Percentiles rank a stretch among this genome's conserved stretches.
Conservation (phyloP, 1,140 invertebrate genomes). For the Drosophila truncata region DNA sequence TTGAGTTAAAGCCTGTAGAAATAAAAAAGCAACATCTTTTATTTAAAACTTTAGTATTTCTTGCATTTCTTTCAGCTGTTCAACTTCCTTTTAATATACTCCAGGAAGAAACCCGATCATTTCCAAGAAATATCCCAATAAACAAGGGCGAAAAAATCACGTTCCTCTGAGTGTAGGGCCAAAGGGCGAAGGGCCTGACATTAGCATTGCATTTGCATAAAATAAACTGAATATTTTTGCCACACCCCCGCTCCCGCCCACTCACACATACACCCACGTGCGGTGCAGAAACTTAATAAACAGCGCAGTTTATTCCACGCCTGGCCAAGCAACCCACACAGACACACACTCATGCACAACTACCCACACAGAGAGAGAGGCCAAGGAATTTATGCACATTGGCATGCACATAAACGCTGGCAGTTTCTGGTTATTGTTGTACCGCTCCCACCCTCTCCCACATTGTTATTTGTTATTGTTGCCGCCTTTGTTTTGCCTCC, state of each 20-base stretch:
- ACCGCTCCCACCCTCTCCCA: neutral
- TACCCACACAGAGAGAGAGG: neutral
- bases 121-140: neutral
- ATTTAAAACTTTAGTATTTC: neutral
- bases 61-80: neutral
- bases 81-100: neutral
- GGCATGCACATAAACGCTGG: slow-evolving; percentile 51
- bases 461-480: slow-evolving; percentile 20
- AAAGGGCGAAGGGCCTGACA: slow-evolving; percentile 27
- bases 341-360: slow-evolving; percentile 27
- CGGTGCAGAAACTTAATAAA: slow-evolving; percentile 74
- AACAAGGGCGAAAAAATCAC: slow-evolving; percentile 10
- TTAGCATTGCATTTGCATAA: slow-evolving; percentile 75
- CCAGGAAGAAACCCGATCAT: neutral
- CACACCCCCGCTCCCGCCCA: slow-evolving; percentile 18
- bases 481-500: slow-evolving; percentile 27
- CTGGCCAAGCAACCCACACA: slow-evolving; percentile 29
- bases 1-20: neutral
- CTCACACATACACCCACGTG: slow-evolving; percentile 8
- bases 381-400: slow-evolving; percentile 52
- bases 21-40: too few relatives aligned
- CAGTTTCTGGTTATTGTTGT: slow-evolving; percentile 29
- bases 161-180: slow-evolving; percentile 8
- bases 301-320: slow-evolving; percentile 51
- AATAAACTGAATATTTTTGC: slow-evolving; percentile 57